Base-by-base conservation (phyloP, 2,888 invertebrate species). In the Drosophila eohydei region DNA sequence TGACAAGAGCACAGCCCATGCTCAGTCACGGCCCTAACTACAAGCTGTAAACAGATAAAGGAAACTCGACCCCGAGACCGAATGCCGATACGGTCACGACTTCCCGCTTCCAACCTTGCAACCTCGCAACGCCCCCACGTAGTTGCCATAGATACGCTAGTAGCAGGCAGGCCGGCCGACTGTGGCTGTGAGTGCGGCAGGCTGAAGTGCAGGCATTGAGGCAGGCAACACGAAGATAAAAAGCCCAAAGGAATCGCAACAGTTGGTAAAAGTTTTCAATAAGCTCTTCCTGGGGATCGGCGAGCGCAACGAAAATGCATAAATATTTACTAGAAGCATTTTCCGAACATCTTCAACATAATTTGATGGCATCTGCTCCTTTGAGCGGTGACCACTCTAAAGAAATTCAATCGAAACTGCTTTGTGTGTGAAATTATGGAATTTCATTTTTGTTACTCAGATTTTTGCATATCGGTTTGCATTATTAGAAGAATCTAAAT, bases 191-290 rank as follows among this genome's bases (percentile, higher is more conserved):
- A 3, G 30, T 12, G 43, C 12, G 58, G 43, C 56, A 48, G 40
- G 48, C 16, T 50, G 55, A 21, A 48, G 21, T 54, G 66, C 60
- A 69, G 44, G 36, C 59, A 28, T 32, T 32, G 30, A 50, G 51
- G 26, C 51, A 51, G 64, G 30, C 71, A 78, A 57, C 78, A 69
- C 58, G 55, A 61, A 83, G 80, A 85, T 85, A 82, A 78, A 85
- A 85, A 74, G 78, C 74, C 78, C 83, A 80, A 74, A 62, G 83
- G 83, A 78, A 78, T 76, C 71, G 75, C 74, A 80, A 78, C 81
- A 81, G 74, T 81, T 86, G 82, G 71, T 63, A 70, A 66, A 86
- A 85, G 63, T 85, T 86, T 86, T 83, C 86, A 86, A 87, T 87
- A 87, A 87, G 87, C 85, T 74, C 43, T 44, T 6, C 34, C 21